phyloP scores from a whole-genome alignment of 2,113 vertebrate genomes.

The Bubo blakistoni region DNA sequence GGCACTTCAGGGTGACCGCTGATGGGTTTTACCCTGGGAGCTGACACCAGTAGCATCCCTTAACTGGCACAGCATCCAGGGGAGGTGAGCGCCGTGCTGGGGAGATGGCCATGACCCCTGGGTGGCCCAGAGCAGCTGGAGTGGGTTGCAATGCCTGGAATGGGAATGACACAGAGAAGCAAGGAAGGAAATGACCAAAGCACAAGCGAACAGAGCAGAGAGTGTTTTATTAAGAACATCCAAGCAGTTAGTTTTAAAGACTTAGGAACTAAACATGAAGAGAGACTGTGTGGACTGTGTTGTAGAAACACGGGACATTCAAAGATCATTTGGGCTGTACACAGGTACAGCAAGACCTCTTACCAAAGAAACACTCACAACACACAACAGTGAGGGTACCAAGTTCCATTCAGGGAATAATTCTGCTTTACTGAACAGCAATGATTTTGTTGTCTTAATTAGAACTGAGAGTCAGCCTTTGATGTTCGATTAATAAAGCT shows the following conservation, averaged over 20 bases:
- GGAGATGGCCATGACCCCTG: fast-evolving
- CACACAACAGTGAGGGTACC: neutral
- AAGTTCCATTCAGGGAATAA: neutral
- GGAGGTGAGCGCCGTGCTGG: fast-evolving
- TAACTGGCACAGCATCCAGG: no score
- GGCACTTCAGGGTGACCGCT: neutral
- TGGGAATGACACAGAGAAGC: neutral
- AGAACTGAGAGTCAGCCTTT: neutral
- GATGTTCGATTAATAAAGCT: neutral
- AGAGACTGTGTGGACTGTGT: neutral
- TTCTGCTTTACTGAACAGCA: neutral
- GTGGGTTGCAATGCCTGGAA: neutral
- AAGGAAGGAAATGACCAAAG: neutral
- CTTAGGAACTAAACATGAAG: neutral
- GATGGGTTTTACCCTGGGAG: neutral
- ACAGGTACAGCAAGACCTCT: neutral
- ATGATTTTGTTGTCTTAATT: neutral
- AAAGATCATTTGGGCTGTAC: neutral
- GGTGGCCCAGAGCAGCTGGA: neutral
- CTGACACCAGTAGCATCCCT: neutral
- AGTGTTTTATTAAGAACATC: neutral
- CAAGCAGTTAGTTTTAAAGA: neutral
- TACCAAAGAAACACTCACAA: neutral
- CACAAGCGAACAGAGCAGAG: neutral
- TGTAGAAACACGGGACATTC: neutral